Evolutionary conservation across 37 sponge, comb jelly and placozoan genomes (phyloP), one percentile per base, ranked within the genome.

Genomic region (Diacarnus erythraeanus): DNA sequence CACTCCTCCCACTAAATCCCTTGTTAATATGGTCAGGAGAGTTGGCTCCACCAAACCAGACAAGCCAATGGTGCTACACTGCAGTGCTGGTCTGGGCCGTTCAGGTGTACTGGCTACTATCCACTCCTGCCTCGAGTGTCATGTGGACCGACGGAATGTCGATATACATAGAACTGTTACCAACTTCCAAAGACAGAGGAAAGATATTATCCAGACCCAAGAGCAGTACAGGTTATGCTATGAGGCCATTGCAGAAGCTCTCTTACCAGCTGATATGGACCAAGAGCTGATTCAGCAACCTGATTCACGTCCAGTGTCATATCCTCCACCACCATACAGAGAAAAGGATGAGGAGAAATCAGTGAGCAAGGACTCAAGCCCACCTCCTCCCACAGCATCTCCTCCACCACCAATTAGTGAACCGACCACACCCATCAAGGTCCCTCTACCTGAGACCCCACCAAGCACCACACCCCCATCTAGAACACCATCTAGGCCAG

Each of bases 211-310:
- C 4, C 91, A 90, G 72, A 77, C 78, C 0, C 54, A 40, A 57
- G 87, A 81, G 4, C 91, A 90, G 79, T 90, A 82, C 71, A 76
- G 78, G 58, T 86, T 86, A 47, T 81, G 82, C 69, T 77, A 57
- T 43, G 41, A 67, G 30, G 86, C 83, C 31, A 34, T 86, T 20
- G 91, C 91, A 17, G 83, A 81, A 6, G 73, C 73, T 4, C 78
- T 90, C 15, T 22, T 30, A 8, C 75, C 83, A 9, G 37, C 31
- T 42, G 54, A 69, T 4, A 25, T 39, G 21, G 38, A 63, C 9
- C 25, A 54, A 38, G 57, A 21, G 42, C 22, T 26, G 22, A 18
- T 54, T 23, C 26, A 66, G 23, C 51, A 47, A 34, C 54, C 44
- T 44, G 58, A 66, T 1, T n/a, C 56, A 44, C 43, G 44, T 15